Evolutionary conservation across 2,797 vertebrate species (phyloP).

Genomic region (Pelodytes ibericus): DNA sequence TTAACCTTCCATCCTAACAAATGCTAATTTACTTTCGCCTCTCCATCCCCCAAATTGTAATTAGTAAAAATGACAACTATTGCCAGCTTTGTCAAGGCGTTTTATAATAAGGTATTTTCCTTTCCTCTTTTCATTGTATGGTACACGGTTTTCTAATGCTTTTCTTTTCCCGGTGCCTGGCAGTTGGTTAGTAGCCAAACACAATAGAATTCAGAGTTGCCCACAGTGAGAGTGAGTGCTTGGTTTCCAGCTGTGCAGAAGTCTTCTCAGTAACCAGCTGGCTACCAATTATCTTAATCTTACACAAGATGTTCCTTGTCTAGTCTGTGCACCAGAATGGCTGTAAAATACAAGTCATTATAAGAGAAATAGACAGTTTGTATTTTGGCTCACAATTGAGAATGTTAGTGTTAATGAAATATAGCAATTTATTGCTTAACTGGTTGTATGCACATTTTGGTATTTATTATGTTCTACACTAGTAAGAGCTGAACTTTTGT

Average conservation of each 20-base stretch:
- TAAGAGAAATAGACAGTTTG: background rate
- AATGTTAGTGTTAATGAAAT: too few relatives aligned
- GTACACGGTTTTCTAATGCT: background rate
- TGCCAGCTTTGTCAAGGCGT: constrained; percentile 27
- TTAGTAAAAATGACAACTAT: constrained; percentile 21
- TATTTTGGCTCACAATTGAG: too few relatives aligned
- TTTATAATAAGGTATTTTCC: background rate
- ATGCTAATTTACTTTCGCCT: too few relatives aligned
- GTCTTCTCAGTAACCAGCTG: constrained; percentile 45
- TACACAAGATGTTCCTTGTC: background rate
- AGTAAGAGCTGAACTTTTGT: too few relatives aligned
- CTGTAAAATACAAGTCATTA: constrained; percentile 17
- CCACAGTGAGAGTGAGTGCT: constrained; percentile 32
- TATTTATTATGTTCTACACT: too few relatives aligned
- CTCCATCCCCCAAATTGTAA: constrained; percentile 25
- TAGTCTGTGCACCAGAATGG: constrained; percentile 15
- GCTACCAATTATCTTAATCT: background rate
- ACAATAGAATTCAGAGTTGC: constrained; percentile 22
- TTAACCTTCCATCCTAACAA: background rate
- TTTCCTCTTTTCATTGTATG: constrained; percentile 6
- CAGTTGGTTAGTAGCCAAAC: constrained; percentile 28
- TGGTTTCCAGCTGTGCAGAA: constrained; percentile 49
- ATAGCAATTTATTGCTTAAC: too few relatives aligned
- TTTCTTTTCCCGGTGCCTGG: constrained; percentile 14
- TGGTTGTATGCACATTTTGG: too few relatives aligned